Conservation (phyloP, 2,888 invertebrate species). For the Leptinotarsa peninsularis region DNA sequence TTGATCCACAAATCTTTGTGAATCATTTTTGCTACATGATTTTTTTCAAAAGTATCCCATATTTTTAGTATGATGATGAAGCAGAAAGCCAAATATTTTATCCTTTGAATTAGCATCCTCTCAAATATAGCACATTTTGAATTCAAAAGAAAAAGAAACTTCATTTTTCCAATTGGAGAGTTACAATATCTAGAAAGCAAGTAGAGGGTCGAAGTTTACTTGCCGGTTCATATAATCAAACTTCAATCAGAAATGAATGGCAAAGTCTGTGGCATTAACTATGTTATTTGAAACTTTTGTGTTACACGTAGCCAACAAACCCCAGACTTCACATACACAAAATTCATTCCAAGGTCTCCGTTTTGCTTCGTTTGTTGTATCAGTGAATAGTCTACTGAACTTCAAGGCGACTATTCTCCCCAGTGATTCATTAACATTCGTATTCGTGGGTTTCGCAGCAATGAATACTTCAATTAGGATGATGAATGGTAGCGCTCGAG, state of each 20-base stretch:
- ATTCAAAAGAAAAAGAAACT: too few relatives aligned
- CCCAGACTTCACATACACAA: background rate
- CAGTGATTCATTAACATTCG: constrained; percentile 1
- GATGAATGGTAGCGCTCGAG: background rate
- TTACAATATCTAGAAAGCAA: too few relatives aligned
- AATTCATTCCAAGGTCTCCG: background rate
- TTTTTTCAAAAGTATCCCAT: too few relatives aligned
- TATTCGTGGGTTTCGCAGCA: background rate
- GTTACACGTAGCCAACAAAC: background rate
- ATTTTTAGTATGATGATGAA: too few relatives aligned
- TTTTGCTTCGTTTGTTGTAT: background rate
- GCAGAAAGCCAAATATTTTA: too few relatives aligned
- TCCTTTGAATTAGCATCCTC: too few relatives aligned
- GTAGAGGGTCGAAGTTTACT: background rate
- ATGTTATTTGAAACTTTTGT: background rate
- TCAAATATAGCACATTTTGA: too few relatives aligned
- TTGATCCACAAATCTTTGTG: too few relatives aligned
- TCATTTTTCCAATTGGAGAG: too few relatives aligned
- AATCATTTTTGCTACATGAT: too few relatives aligned
- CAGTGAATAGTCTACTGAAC: background rate
- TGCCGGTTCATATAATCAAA: background rate
- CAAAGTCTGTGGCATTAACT: background rate
- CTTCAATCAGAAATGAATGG: background rate
- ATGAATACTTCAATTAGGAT: background rate
- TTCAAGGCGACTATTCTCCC: background rate